phyloP scores from a whole-genome alignment of 53 echinoderm and acorn worm genomes.

The Mesocentrotus franciscanus region DNA sequence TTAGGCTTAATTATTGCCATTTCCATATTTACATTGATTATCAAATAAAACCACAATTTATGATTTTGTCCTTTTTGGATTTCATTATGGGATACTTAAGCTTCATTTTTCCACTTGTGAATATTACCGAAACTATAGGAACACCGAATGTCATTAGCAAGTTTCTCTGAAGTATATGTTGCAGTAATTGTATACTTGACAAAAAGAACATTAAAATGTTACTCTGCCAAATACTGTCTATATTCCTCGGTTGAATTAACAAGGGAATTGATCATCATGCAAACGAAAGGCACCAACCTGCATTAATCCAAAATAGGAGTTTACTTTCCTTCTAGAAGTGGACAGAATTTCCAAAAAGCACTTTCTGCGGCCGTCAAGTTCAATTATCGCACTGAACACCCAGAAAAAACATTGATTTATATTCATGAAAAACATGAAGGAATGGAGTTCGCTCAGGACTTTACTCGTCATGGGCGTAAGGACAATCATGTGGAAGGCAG shows the following conservation, averaged over 20 bases:
- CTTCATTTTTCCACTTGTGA: too few species aligned
- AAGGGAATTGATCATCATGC: background rate
- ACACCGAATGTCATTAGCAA: too few species aligned
- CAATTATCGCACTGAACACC: background rate
- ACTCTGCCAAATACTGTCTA: background rate
- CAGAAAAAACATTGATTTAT: background rate
- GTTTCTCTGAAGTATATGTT: too few species aligned
- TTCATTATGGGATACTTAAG: too few species aligned
- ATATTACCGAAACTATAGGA: too few species aligned
- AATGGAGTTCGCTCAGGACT: background rate
- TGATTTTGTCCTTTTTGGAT: too few species aligned
- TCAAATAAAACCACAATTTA: too few species aligned
- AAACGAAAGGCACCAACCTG: background rate
- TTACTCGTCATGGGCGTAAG: background rate
- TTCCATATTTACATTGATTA: too few species aligned
- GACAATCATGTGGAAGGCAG: background rate
- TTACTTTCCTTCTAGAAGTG: background rate
- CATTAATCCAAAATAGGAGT: background rate
- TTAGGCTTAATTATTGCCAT: too few species aligned
- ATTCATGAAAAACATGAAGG: conserved; percentile 43
- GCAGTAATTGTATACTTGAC: too few species aligned
- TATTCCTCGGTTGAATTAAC: background rate
- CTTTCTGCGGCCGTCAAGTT: background rate
- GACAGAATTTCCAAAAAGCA: background rate
- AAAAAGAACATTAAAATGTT: background rate